A percentile compares a stretch with the other conserved stretches of the same genome.
phyloP scores from a whole-genome alignment of 2,797 vertebrate species.

The Glyptemys insculpta region DNA sequence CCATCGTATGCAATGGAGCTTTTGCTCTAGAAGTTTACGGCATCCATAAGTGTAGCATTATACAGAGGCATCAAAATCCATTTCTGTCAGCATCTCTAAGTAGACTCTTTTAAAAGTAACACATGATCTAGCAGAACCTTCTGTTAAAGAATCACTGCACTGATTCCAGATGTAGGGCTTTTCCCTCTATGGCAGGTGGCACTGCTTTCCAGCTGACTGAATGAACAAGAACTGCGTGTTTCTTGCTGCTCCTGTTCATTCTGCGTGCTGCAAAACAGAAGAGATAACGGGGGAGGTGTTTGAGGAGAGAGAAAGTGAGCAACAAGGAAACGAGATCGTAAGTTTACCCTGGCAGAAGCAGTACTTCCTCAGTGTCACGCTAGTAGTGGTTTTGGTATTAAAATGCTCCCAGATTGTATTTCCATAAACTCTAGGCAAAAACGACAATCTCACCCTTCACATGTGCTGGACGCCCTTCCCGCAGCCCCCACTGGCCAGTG shows the following conservation, averaged over 20 bases:
- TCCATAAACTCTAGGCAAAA: neutral
- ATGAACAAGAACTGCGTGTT: neutral
- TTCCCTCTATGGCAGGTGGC: neutral
- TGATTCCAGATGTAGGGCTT: neutral
- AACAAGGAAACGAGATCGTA: neutral
- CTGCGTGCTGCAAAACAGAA: neutral
- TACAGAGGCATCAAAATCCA: too few species aligned
- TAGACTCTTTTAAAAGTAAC: neutral
- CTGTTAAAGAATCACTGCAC: neutral
- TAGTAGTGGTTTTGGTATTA: neutral
- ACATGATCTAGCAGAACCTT: neutral
- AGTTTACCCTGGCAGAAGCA: neutral
- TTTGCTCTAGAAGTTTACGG: neutral
- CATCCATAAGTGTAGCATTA: neutral
- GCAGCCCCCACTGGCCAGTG: too few species aligned
- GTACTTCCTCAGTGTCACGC: neutral
- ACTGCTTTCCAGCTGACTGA: neutral
- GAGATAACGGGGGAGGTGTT: neutral
- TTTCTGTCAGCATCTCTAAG: neutral
- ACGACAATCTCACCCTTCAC: neutral
- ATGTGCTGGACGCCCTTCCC: neutral
- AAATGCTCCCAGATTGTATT: neutral
- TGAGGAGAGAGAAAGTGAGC: neutral
- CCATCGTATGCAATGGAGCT: neutral
- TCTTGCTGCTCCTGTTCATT: neutral